Evolutionary conservation across 2,113 vertebrate genomes (phyloP).

Genomic region (Arizona elegans): DNA sequence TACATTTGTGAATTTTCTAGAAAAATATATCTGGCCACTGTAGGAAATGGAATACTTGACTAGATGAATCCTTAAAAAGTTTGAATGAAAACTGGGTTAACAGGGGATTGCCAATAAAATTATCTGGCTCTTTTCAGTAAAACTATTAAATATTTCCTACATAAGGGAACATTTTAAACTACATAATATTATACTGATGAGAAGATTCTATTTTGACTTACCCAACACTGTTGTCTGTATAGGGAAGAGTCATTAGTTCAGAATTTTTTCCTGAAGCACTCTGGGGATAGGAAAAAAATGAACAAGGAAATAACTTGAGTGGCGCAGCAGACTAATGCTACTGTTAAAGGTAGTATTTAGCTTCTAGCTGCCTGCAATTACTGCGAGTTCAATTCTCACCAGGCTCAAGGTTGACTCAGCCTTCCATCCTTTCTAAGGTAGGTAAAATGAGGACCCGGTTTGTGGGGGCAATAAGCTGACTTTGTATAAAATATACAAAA

Average conservation of each 20-base stretch:
- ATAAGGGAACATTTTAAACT: neutral
- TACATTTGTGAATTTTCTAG: neutral
- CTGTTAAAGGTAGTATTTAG: too few relatives aligned
- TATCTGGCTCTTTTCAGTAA: neutral
- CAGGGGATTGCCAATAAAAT: neutral
- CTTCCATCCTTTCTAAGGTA: too few relatives aligned
- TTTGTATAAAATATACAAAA: too few relatives aligned
- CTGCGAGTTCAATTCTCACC: too few relatives aligned
- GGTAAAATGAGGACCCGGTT: too few relatives aligned
- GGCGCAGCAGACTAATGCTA: too few relatives aligned
- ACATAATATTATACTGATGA: neutral
- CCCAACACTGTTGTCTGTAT: slow-evolving; percentile 81
- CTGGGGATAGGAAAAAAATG: slow-evolving; percentile 59
- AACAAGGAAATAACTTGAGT: neutral
- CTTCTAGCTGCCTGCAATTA: too few relatives aligned
- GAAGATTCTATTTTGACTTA: slow-evolving; percentile 59
- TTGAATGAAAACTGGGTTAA: neutral
- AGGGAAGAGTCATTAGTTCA: slow-evolving; percentile 83
- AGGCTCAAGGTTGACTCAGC: too few relatives aligned
- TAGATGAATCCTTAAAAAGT: neutral
- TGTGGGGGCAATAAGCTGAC: too few relatives aligned
- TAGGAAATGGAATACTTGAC: neutral
- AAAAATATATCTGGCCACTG: neutral
- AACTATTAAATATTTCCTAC: neutral
- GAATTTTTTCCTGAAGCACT: slow-evolving; percentile 74